phyloP scores from a whole-genome alignment of 2,113 vertebrate genomes.

The Heterotilapia buettikoferi region DNA sequence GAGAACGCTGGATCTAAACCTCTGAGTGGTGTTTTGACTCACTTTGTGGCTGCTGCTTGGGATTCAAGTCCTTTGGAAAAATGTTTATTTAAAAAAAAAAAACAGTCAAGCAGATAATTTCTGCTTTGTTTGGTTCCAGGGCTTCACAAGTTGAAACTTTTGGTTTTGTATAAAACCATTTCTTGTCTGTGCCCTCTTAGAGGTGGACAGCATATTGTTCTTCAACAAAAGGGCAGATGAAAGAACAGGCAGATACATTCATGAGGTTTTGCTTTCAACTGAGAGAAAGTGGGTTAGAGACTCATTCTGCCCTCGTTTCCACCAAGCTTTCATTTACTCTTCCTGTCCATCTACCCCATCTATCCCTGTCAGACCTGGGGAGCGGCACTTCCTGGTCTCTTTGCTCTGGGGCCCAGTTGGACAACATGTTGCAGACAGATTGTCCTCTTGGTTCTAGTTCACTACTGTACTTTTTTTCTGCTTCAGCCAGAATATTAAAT shows the following conservation, averaged over 20 bases:
- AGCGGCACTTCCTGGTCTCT: slow-evolving; percentile 11
- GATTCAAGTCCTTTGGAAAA: slow-evolving; percentile 63
- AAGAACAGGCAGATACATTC: slow-evolving; percentile 21
- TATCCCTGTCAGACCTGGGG: neutral
- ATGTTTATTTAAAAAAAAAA: slow-evolving; percentile 61
- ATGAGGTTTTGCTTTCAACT: slow-evolving; percentile 30
- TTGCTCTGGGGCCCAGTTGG: neutral
- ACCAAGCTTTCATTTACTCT: slow-evolving; percentile 16
- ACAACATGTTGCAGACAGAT: slow-evolving; percentile 72
- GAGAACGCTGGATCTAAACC: slow-evolving; percentile 20
- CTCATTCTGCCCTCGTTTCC: neutral
- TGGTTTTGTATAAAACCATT: slow-evolving; percentile 35
- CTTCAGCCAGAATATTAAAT: slow-evolving; percentile 63
- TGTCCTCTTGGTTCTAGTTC: slow-evolving; percentile 49
- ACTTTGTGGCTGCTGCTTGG: slow-evolving; percentile 60
- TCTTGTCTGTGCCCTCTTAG: slow-evolving; percentile 6
- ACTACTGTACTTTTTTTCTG: slow-evolving; percentile 61
- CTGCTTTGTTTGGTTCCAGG: slow-evolving; percentile 36
- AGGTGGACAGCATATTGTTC: slow-evolving; percentile 26
- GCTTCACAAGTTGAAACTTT: slow-evolving; percentile 22
- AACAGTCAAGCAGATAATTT: slow-evolving; percentile 31
- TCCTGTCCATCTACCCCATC: slow-evolving; percentile 19
- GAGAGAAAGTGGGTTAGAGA: slow-evolving; percentile 7
- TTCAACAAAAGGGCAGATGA: neutral
- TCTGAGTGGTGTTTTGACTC: slow-evolving; percentile 61